A percentile compares a stretch with the other conserved stretches of the same genome.
These are phyloP conservation scores for Calypte anna DNA, from an alignment of 2,113 vertebrate genomes.

Conservation along the genomic window DNA sequence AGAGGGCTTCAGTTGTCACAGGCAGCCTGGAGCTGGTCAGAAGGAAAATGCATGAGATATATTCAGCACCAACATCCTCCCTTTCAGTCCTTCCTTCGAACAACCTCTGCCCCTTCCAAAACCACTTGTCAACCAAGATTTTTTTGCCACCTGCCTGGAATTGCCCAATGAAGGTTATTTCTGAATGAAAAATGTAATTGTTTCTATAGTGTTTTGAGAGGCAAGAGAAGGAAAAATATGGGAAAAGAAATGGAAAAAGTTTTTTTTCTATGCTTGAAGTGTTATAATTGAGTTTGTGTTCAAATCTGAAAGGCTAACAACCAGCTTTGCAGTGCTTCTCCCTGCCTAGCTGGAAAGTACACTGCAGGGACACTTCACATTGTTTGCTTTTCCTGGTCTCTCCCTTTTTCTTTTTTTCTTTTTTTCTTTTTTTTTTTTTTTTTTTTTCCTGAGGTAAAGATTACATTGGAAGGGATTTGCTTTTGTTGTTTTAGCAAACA, in stretches of 20 bases:
- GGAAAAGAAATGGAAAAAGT: background rate
- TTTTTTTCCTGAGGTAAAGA: background rate
- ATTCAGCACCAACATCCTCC: background rate
- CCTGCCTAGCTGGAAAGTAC: background rate
- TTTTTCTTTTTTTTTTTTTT: background rate
- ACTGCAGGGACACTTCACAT: background rate
- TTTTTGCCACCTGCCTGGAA: background rate
- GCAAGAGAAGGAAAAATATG: background rate
- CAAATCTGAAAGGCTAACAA: background rate
- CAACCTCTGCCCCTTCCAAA: background rate
- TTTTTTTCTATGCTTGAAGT: background rate
- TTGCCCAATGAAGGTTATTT: background rate
- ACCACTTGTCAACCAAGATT: background rate
- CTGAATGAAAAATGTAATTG: background rate
- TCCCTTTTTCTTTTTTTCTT: background rate
- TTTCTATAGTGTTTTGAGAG: background rate
- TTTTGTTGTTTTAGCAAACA: constrained; percentile 8
- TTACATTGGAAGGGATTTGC: background rate
- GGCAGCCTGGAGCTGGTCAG: background rate
- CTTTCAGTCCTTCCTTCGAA: background rate
- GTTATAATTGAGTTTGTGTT: background rate
- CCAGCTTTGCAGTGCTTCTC: background rate
- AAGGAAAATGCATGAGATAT: background rate
- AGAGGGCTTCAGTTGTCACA: background rate
- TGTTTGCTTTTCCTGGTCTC: background rate